Evolutionary conservation across 2,113 vertebrate species (phyloP).

Genomic region (Bubo scandiacus): DNA sequence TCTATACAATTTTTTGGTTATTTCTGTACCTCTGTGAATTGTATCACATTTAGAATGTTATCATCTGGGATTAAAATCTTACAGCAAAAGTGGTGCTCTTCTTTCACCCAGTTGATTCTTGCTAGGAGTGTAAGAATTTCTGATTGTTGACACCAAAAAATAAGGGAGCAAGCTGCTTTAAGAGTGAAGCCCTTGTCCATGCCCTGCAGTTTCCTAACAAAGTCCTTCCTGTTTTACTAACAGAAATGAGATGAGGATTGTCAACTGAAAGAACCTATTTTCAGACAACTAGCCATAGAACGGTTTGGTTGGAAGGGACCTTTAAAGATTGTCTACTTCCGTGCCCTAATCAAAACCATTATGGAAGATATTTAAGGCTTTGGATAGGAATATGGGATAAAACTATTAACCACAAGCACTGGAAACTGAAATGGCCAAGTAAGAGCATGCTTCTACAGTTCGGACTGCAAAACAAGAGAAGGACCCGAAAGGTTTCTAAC

Average conservation of each 20-base stretch:
- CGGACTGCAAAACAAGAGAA: not conserved
- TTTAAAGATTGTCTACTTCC: not conserved
- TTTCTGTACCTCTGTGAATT: not conserved
- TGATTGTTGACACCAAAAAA: not conserved
- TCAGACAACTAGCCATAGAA: not conserved
- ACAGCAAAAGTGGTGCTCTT: not conserved
- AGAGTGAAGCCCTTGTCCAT: not conserved
- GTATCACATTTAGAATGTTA: not conserved
- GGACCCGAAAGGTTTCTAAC: not conserved
- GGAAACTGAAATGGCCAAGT: not conserved
- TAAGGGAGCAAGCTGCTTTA: not conserved
- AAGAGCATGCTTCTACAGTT: not conserved
- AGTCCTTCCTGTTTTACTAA: not conserved
- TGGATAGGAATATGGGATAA: not conserved
- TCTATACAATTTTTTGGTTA: not conserved
- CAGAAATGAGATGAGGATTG: not conserved
- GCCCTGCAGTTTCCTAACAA: not conserved
- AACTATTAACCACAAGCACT: not conserved
- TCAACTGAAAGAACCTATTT: not conserved
- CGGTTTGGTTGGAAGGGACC: not conserved
- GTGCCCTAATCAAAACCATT: not conserved
- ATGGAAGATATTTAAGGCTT: not conserved
- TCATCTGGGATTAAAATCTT: not conserved
- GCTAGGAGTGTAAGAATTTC: not conserved
- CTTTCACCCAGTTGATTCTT: not conserved